Base-by-base conservation (phyloP, 2,888 invertebrate species). In the Himalopsyche japonica region DNA sequence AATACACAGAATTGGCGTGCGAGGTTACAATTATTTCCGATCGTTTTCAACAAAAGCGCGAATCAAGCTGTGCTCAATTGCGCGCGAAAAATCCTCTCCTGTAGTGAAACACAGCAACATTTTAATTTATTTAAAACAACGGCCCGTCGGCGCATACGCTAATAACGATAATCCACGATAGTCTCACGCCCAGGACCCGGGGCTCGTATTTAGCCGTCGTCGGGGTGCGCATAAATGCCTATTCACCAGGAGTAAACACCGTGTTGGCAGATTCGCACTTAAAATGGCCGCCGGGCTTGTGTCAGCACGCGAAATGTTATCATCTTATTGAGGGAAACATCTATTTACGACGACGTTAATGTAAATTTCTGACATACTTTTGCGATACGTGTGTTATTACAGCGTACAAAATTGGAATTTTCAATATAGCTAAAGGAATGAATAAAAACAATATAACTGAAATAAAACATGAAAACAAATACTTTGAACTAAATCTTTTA, bases 71-170 rank as follows among this genome's bases (percentile, higher is more conserved):
- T 20, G 70, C 70, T 12, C 24, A 15, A 70, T 70, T 15, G 70
- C 70, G 8, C 70, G 70, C 70, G 24, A 70, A 70, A 70, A 70
- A 30, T 70, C 70, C 27, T 70, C 70, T 70, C 34, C 77, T 37
- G 37, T 10, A 20, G 77, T 2, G 77, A 37, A 12, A 34, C 77
- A 34, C n/a, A 37, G 43, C 77, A 43, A 43, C 77, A 34, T 37
- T 77, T 77, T 77, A 77, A 77, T 77, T 77, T 77, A 77, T 77
- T 77, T 37, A 77, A 43, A 77, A 34, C 77, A 77, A 77, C 77
- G 18, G 37, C 15, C 77, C 20, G 77, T 20, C 77, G 77, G 77
- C 77, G 77, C 77, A 77, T 77, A 37, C 77, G 77, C 77, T 77
- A 77, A 77, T 77, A 43, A 43, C 77, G 77, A 43, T 43, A 77